Conservation (phyloP, 2,888 invertebrate genomes). For the Gonocerus acuteangulatus region DNA sequence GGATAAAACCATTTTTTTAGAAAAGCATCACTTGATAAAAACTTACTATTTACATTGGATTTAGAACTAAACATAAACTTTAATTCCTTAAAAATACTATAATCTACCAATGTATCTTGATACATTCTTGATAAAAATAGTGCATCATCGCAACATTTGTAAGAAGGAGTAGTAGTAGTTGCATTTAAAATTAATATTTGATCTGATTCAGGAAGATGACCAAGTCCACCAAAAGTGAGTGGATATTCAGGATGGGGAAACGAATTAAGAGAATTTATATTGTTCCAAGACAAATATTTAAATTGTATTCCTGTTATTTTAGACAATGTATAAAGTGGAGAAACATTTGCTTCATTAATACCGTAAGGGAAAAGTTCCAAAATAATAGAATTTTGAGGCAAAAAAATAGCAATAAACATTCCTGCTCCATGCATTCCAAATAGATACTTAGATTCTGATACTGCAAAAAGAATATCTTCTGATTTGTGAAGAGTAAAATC, state of each 20-base stretch:
- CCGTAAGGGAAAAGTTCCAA: constrained; percentile 49
- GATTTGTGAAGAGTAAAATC: constrained; percentile 36
- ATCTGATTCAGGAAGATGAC: constrained; percentile 39
- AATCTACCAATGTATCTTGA: constrained; percentile 47
- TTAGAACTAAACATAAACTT: background rate
- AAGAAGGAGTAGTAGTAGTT: constrained; percentile 42
- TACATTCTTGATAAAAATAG: constrained; percentile 48
- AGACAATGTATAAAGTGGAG: constrained; percentile 45
- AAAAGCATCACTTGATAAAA: background rate
- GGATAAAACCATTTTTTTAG: constrained; percentile 29
- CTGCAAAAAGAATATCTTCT: constrained; percentile 27
- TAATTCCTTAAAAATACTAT: constrained; percentile 27
- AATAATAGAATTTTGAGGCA: constrained; percentile 42
- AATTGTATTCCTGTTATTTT: constrained; percentile 41
- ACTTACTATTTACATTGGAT: too few relatives aligned
- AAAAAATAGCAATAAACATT: constrained; percentile 44
- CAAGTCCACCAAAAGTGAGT: constrained; percentile 43
- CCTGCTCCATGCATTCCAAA: constrained; percentile 44
- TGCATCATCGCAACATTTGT: constrained; percentile 47
- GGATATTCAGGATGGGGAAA: constrained; percentile 43
- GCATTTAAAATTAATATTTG: constrained; percentile 38
- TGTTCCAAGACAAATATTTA: constrained; percentile 45
- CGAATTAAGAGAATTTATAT: constrained; percentile 40
- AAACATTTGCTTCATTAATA: constrained; percentile 44
- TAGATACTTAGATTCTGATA: constrained; percentile 35